A percentile compares a stretch with the other conserved stretches of the same genome.
These are phyloP conservation scores for Oreochromis niloticus DNA, from an alignment of 2,113 vertebrate species.

Conservation along the genomic window DNA sequence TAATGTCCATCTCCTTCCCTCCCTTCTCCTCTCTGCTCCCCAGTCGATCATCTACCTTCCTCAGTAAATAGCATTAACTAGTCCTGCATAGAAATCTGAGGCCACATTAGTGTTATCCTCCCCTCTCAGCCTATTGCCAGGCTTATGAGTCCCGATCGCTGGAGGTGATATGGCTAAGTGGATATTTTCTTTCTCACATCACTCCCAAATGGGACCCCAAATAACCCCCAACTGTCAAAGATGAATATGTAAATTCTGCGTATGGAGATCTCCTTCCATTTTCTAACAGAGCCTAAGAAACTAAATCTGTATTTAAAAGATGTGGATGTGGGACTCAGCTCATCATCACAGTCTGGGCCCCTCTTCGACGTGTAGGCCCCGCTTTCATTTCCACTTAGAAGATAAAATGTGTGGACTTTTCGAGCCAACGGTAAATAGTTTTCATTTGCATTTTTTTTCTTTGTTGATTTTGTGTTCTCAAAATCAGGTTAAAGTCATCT, in stretches of 20 bases:
- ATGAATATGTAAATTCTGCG: constrained; percentile 77
- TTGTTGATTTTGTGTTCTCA: background rate
- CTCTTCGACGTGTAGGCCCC: background rate
- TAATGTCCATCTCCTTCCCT: constrained; percentile 59
- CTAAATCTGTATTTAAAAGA: constrained; percentile 67
- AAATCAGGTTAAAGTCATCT: background rate
- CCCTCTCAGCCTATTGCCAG: constrained; percentile 69
- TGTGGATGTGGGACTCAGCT: constrained; percentile 63
- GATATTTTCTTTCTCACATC: constrained; percentile 69
- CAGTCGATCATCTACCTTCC: constrained; percentile 72
- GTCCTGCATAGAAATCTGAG: constrained; percentile 69
- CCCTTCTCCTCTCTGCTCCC: constrained; percentile 32
- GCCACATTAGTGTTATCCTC: constrained; percentile 76
- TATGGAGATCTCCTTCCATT: constrained; percentile 64
- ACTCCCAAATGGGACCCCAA: constrained; percentile 66
- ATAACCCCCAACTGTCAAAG: constrained; percentile 64
- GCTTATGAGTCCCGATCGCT: constrained; percentile 68
- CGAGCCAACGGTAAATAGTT: background rate
- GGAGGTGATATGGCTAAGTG: constrained; percentile 74
- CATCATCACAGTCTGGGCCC: constrained; percentile 10
- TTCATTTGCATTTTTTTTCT: background rate
- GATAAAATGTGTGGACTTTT: constrained; percentile 44
- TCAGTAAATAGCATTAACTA: constrained; percentile 73
- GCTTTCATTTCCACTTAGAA: constrained; percentile 45
- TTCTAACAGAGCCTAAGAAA: constrained; percentile 55